Base-by-base conservation (phyloP, 2,888 invertebrate species). In the Diarsia dahlii region DNA sequence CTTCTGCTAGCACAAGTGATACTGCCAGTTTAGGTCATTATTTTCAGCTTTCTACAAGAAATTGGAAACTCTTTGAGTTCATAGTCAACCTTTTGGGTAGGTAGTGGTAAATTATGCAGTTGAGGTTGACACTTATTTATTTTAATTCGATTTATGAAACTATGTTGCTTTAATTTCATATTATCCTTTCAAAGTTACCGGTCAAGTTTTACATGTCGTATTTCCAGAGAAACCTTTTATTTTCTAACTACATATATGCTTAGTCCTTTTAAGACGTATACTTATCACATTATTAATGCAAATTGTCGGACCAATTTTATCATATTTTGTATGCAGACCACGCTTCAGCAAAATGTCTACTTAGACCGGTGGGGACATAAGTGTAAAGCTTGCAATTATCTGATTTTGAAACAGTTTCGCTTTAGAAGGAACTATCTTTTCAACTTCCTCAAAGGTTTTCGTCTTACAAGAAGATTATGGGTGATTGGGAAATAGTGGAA, bases 311-410 rank as follows among this genome's bases (percentile, higher is more conserved):
- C 74, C 71, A 77, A 81, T 80, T 81, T 87, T 76, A 15, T 45
- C 52, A 58, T 63, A 87, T 84, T 56, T 72, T 67, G 72, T 54
- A 87, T 39, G 79, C 87, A 86, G 81, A 77, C 73, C 84, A 82
- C 88, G 87, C 85, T 73, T 70, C 56, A 48, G 77, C 46, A 63
- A 84, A 79, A 76, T 78, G 28, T 77, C 69, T 82, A 76, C 63
- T 69, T 77, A 69, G 45, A 23, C 73, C 65, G 73, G 48, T 28
- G 65, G 50, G 45, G 58, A 78, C 70, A 80, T 64, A 52, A 68
- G 76, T 64, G 54, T 28, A 23, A 67, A 63, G 50, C 66, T 67
- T 64, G 54, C 58, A 76, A 81, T 81, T 81, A 60, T 52, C 23
- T 15, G 50, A 81, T 68, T 78, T 75, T 56, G 56, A 50, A 56